These are phyloP conservation scores for Trichogramma evanescens DNA, from an alignment of 2,888 invertebrate genomes.

Conservation along the genomic window DNA sequence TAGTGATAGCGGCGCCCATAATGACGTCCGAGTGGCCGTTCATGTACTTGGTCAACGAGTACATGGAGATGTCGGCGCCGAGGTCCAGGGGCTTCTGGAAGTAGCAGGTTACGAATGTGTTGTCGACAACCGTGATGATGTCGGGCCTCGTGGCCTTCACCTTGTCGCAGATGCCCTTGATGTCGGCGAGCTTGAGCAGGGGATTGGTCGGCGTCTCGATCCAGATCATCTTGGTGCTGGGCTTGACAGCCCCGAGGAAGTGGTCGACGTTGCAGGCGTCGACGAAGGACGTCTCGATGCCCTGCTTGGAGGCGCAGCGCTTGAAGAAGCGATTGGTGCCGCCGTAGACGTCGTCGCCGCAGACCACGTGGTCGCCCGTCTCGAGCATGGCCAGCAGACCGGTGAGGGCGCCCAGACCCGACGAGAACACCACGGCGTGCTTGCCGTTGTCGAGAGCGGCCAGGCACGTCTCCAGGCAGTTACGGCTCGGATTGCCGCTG, in stretches of 20 bases:
- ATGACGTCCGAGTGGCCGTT: conserved; percentile 97
- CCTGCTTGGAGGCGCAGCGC: conserved; percentile 59
- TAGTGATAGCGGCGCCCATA: conserved; percentile 84
- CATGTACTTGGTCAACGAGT: conserved; percentile 95
- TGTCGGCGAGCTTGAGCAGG: conserved; percentile 80
- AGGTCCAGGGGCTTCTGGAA: conserved; percentile 79
- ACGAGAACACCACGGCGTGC: conserved; percentile 75
- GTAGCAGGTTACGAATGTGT: conserved; percentile 87
- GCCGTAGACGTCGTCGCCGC: conserved; percentile 91
- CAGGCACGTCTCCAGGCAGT: conserved; percentile 79
- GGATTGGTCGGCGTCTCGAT: conserved; percentile 97
- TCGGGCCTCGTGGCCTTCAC: conserved; percentile 51
- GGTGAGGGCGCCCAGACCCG: conserved; percentile 83
- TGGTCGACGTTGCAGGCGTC: conserved; percentile 66
- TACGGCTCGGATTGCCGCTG: conserved; percentile 89
- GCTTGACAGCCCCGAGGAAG: conserved; percentile 62
- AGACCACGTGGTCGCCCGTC: conserved; percentile 82
- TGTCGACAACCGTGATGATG: conserved; percentile 78
- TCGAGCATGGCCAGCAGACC: conserved; percentile 68
- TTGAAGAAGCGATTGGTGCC: conserved; percentile 75
- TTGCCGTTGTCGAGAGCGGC: conserved; percentile 87
- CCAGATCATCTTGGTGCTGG: conserved; percentile 90
- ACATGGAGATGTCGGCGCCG: conserved; percentile 85
- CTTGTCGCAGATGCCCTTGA: conserved; percentile 62
- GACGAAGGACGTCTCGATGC: conserved; percentile 68